Evolutionary conservation across 1,140 invertebrate genomes (phyloP).

Genomic region (Alviniconcha marisindica): DNA sequence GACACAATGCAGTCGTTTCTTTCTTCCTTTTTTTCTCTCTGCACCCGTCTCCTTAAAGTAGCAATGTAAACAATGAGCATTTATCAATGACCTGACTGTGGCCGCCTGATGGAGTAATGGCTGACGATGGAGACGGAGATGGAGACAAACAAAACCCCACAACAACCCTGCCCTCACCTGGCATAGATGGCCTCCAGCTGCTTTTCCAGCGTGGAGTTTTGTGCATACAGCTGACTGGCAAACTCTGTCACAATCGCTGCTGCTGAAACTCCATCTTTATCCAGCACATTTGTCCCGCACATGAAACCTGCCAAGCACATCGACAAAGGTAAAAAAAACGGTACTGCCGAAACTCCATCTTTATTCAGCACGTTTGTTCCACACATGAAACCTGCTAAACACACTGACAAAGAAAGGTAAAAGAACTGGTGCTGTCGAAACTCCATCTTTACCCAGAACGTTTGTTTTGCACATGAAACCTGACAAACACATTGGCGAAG

Average conservation of each 20-base stretch:
- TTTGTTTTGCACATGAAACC: slow-evolving; percentile 94
- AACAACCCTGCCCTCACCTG: slow-evolving; percentile 80
- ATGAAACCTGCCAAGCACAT: slow-evolving; percentile 86
- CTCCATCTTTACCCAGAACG: slow-evolving; percentile 96
- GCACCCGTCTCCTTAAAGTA: too few species aligned
- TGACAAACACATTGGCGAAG: slow-evolving; percentile 43
- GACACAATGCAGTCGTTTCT: too few species aligned
- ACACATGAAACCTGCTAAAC: slow-evolving; percentile 91
- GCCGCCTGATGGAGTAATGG: not conserved
- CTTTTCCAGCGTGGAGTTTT: slow-evolving; percentile 83
- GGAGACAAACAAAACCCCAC: too few species aligned
- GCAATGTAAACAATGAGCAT: too few species aligned
- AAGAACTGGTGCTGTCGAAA: slow-evolving; percentile 89
- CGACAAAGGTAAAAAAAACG: too few species aligned
- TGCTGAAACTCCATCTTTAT: slow-evolving; percentile 97
- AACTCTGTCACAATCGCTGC: slow-evolving; percentile 88
- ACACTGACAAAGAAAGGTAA: too few species aligned
- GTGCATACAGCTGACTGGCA: slow-evolving; percentile 82
- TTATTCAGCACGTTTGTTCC: slow-evolving; percentile 91
- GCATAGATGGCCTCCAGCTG: slow-evolving; percentile 89
- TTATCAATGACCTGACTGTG: too few species aligned
- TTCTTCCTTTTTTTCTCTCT: too few species aligned
- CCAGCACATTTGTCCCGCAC: slow-evolving; percentile 88
- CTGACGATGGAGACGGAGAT: not conserved
- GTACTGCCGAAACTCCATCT: slow-evolving; percentile 94